Percentiles rank a stretch among this genome's conserved stretches.
These are phyloP conservation scores for Thalassophryne amazonica DNA, from an alignment of 2,797 vertebrate species.

Conservation along the genomic window DNA sequence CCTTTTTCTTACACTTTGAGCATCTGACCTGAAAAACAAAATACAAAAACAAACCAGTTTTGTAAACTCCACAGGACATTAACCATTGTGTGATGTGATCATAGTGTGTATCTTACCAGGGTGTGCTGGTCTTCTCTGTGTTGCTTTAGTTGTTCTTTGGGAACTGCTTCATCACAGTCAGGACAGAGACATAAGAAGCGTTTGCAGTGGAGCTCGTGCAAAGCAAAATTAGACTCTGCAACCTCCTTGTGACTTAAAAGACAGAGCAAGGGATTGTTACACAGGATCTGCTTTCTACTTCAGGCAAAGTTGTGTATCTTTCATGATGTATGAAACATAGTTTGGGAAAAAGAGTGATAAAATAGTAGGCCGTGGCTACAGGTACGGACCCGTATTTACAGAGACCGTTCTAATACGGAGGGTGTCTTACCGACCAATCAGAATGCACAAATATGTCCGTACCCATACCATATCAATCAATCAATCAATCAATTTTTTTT, in stretches of 20 bases:
- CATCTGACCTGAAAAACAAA: constrained; percentile 68
- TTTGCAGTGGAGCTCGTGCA: constrained; percentile 82
- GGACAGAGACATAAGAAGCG: constrained; percentile 78
- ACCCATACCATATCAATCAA: too few species aligned
- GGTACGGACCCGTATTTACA: too few species aligned
- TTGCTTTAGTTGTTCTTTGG: constrained; percentile 57
- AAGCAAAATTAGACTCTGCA: constrained; percentile 68
- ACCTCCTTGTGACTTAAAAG: constrained; percentile 76
- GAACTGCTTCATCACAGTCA: constrained; percentile 72
- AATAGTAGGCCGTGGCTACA: too few species aligned
- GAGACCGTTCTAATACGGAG: too few species aligned
- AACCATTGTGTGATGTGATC: neutral
- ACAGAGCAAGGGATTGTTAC: neutral
- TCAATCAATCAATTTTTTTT: too few species aligned
- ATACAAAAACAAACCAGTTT: too few species aligned
- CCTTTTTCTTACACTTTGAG: constrained; percentile 60
- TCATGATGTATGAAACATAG: too few species aligned
- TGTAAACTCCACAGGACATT: neutral
- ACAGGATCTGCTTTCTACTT: too few species aligned
- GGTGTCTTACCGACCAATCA: too few species aligned
- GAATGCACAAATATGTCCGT: too few species aligned
- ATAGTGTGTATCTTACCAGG: constrained; percentile 37
- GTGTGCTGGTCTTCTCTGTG: constrained; percentile 69
- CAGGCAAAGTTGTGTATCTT: too few species aligned
- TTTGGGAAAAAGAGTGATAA: too few species aligned